These are phyloP conservation scores for Zoanthus sansibaricus DNA, from an alignment of 92 coral and sea anemone genomes.

Conservation along the genomic window DNA sequence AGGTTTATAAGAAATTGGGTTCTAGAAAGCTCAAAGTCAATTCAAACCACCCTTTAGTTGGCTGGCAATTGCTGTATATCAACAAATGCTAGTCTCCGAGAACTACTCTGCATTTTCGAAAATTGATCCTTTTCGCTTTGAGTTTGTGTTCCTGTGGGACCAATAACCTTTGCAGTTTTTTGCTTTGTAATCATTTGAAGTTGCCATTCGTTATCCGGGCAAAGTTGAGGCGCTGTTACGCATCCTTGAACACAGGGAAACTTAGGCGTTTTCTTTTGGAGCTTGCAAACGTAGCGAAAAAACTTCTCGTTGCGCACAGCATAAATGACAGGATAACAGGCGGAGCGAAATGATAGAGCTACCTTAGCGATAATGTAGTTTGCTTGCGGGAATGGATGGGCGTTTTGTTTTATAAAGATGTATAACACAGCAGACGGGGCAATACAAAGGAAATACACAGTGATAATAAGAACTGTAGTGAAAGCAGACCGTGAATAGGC, in stretches of 20 bases:
- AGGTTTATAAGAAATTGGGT: no score
- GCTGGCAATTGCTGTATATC: conserved; percentile 23
- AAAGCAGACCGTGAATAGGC: conserved; percentile 77
- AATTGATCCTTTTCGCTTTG: neutral
- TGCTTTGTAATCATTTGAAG: conserved; percentile 9
- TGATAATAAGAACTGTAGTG: conserved; percentile 73
- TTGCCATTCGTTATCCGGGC: conserved; percentile 14
- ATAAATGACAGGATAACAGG: conserved; percentile 76
- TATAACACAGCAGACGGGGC: conserved; percentile 67
- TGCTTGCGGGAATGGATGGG: conserved; percentile 37
- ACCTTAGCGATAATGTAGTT: conserved; percentile 63
- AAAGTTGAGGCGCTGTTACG: neutral
- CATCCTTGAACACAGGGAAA: neutral
- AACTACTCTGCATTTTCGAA: conserved; percentile 3
- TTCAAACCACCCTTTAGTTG: conserved; percentile 5
- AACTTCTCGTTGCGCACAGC: conserved; percentile 76
- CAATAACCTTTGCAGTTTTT: neutral
- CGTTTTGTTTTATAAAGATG: conserved; percentile 55
- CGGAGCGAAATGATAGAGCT: conserved; percentile 73
- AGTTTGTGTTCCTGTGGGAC: neutral
- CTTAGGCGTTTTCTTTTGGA: conserved; percentile 44
- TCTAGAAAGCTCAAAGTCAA: no score
- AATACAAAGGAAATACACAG: conserved; percentile 79
- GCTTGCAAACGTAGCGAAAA: conserved; percentile 57
- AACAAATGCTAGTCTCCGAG: conserved; percentile 29